A percentile compares a stretch with the other conserved stretches of the same genome.
These are phyloP conservation scores for Mesocentrotus franciscanus DNA, from an alignment of 53 echinoderm and acorn worm genomes.

Conservation along the genomic window DNA sequence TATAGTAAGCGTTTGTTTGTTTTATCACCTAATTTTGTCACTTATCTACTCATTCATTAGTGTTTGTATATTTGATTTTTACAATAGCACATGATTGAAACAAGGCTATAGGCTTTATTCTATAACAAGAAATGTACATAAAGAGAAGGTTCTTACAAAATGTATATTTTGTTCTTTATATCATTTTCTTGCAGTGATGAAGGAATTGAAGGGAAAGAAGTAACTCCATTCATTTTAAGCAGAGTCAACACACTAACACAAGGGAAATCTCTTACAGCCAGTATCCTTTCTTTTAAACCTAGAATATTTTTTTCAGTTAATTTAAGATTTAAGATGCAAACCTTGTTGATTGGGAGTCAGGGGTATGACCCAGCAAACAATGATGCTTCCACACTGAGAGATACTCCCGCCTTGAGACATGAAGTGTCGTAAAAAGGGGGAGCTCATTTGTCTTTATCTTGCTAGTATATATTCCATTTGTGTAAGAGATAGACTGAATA, in stretches of 20 bases:
- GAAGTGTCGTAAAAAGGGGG: not conserved
- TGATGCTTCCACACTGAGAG: no score
- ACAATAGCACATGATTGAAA: no score
- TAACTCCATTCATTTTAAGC: constrained; percentile 92
- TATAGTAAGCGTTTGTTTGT: no score
- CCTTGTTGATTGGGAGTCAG: no score
- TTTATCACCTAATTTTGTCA: no score
- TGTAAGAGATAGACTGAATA: not conserved
- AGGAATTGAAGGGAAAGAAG: constrained; percentile 84
- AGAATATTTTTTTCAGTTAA: no score
- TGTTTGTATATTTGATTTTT: no score
- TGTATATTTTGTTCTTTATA: no score
- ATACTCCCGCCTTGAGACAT: not conserved
- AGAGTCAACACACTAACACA: constrained; percentile 89
- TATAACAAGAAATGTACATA: not conserved
- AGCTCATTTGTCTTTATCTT: not conserved
- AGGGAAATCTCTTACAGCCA: constrained; percentile 88
- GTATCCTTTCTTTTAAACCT: constrained; percentile 78
- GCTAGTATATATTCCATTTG: not conserved
- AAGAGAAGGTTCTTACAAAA: not conserved
- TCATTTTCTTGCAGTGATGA: constrained; percentile 67
- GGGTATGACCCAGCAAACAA: no score
- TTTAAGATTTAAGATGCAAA: no score
- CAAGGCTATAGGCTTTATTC: not conserved
- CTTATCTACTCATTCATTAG: no score